phyloP scores from a whole-genome alignment of 2,113 vertebrate genomes.

The Formicarius rufipectus region DNA sequence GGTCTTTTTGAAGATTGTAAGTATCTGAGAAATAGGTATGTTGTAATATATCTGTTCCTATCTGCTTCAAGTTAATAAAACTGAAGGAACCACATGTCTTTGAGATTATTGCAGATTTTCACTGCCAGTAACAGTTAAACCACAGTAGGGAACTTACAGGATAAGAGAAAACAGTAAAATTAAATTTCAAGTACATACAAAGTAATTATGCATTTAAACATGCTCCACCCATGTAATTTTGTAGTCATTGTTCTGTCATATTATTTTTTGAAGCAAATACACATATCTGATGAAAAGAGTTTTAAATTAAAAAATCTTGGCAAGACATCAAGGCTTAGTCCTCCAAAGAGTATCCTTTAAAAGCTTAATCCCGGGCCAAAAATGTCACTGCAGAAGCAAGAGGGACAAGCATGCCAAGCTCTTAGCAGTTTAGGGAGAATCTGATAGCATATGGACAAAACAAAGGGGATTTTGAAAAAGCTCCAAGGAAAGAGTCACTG shows the following conservation, averaged over 20 bases:
- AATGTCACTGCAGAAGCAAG: not conserved
- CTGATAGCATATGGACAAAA: not conserved
- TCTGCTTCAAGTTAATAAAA: slow-evolving; percentile 3
- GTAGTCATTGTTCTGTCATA: not conserved
- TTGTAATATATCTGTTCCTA: not conserved
- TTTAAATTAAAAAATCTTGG: not conserved
- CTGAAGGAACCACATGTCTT: not conserved
- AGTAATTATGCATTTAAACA: not conserved
- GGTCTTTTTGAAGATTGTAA: not conserved
- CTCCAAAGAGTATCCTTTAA: not conserved
- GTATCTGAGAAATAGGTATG: not conserved
- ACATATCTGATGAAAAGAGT: not conserved
- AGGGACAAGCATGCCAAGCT: not conserved
- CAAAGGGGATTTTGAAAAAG: not conserved
- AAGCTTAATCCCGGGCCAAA: not conserved
- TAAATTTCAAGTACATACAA: not conserved
- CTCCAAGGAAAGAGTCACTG: rapidly evolving
- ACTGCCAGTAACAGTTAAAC: slow-evolving; percentile 6
- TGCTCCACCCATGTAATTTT: not conserved
- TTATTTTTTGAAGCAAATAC: not conserved
- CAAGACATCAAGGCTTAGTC: not conserved
- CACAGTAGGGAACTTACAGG: not conserved
- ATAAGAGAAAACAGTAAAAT: not conserved
- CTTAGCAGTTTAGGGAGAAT: not conserved
- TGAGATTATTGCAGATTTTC: not conserved